A percentile compares a stretch with the other conserved stretches of the same genome.
phyloP scores from a whole-genome alignment of 1,140 invertebrate species.

The Drosophila takahashii region DNA sequence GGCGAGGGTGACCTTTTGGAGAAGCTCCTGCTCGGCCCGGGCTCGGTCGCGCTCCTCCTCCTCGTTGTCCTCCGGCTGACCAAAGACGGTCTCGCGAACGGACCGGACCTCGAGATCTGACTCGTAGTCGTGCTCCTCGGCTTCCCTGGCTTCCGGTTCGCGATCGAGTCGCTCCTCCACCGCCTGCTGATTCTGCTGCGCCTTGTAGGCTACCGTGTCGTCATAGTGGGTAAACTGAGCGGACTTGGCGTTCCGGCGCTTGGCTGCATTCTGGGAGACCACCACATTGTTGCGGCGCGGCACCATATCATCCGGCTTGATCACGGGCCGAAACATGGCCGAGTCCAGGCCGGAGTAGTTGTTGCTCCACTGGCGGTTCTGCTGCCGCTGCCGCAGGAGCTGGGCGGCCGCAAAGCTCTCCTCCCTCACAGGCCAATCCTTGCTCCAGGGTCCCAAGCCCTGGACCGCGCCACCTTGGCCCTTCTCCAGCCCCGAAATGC shows the following conservation, averaged over 20 bases:
- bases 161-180: background rate
- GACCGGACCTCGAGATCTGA: slow-evolving; percentile 3
- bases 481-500: background rate
- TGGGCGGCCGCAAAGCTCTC: slow-evolving; percentile 11
- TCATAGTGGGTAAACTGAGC: background rate
- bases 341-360: background rate
- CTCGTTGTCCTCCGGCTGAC: slow-evolving; percentile 19
- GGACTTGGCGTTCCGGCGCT: background rate
- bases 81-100: slow-evolving; percentile 36
- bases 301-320: background rate
- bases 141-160: background rate
- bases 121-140: slow-evolving; percentile 1
- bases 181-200: background rate
- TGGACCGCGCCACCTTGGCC: background rate
- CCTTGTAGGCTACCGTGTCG: background rate
- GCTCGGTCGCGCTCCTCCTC: background rate
- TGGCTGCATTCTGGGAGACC: slow-evolving; percentile 9
- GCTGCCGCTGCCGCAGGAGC: slow-evolving; percentile 2
- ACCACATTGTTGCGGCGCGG: background rate
- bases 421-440: slow-evolving; percentile 23
- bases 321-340: slow-evolving; percentile 1
- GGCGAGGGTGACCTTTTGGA: slow-evolving; percentile 2
- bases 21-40: slow-evolving; percentile 25
- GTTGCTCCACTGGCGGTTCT: slow-evolving; percentile 4
- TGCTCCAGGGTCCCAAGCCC: background rate